Evolutionary conservation across 2,888 invertebrate species (phyloP), one percentile per base, ranked within the genome.

Genomic region (Nomada hirtipes): DNA sequence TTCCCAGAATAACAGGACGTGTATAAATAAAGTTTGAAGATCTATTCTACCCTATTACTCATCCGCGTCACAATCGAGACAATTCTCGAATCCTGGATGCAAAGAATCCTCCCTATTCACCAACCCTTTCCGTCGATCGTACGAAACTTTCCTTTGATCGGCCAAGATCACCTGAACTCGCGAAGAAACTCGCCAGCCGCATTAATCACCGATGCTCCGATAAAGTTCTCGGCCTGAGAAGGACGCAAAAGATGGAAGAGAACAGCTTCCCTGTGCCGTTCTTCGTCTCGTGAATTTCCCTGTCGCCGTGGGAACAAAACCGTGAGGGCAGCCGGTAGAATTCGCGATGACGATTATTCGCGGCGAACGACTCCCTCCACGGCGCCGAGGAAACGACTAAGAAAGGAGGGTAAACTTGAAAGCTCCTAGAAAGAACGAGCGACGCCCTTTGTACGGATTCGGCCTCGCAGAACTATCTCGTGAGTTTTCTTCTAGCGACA

Each of bases 301-400:
- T 61, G 4, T 61, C 69, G 59, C 47, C 59, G 15, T 53, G 15
- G 50, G 74, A 80, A 79, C 71, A 76, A 76, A 79, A 79, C 61
- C 57, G 42, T 42, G 64, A 55, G 52, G 42, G 44, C 75, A 68
- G 69, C 53, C 67, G 67, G 42, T 71, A 64, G 83, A 73, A 81
- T 79, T 73, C 82, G 78, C 75, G 78, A 80, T 80, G 87, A 84
- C 87, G 86, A 87, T 87, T 87, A 86, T 86, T 82, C 82, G 60
- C 50, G 20, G 47, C 63, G 65, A 57, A 75, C 83, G 79, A 80
- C 74, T 73, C 78, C 36, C 63, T 42, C 26, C 59, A 15, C 20
- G n/a, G 10, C 23, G 3, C 44, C 23, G 29, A 18, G 26, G 44
- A 13, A 13, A 26, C 50, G 55, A 7, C 18, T 18, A 11, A 20